These are phyloP conservation scores for Plagodis pulveraria DNA, from an alignment of 2,888 invertebrate genomes.

Conservation along the genomic window DNA sequence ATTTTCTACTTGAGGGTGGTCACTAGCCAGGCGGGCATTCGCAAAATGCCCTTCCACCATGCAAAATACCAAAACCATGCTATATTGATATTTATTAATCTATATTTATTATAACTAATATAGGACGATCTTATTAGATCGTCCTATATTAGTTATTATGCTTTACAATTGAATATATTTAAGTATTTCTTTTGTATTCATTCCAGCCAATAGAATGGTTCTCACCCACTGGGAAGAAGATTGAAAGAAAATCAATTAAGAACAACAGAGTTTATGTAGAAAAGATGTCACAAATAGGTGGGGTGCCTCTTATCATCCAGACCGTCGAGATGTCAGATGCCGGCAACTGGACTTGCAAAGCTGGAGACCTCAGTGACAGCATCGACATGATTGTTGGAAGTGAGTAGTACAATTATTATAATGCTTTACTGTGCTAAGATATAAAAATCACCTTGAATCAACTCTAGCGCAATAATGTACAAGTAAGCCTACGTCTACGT, in stretches of 20 bases:
- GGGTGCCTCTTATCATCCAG: constrained; percentile 66
- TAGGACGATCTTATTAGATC: no score
- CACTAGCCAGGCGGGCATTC: no score
- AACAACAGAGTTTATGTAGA: constrained; percentile 68
- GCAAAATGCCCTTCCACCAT: no score
- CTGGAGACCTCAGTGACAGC: constrained; percentile 61
- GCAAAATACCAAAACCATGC: no score
- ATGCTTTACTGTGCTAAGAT: no score
- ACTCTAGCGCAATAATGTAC: no score
- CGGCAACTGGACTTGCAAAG: constrained; percentile 77
- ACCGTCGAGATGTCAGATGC: constrained; percentile 60
- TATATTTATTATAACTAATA: no score
- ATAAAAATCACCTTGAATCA: no score
- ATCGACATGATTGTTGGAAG: constrained; percentile 72
- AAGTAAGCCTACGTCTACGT: no score
- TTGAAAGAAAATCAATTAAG: constrained; percentile 55
- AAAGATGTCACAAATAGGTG: constrained; percentile 40
- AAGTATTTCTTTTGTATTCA: not conserved
- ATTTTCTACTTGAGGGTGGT: no score
- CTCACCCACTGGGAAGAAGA: constrained; percentile 53
- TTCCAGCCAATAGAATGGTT: constrained; percentile 72
- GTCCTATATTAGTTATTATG: no score
- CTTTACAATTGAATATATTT: not conserved
- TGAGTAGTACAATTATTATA: constrained; percentile 36
- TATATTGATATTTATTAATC: no score